phyloP scores from a whole-genome alignment of 2,797 vertebrate genomes.

The Columba guinea region DNA sequence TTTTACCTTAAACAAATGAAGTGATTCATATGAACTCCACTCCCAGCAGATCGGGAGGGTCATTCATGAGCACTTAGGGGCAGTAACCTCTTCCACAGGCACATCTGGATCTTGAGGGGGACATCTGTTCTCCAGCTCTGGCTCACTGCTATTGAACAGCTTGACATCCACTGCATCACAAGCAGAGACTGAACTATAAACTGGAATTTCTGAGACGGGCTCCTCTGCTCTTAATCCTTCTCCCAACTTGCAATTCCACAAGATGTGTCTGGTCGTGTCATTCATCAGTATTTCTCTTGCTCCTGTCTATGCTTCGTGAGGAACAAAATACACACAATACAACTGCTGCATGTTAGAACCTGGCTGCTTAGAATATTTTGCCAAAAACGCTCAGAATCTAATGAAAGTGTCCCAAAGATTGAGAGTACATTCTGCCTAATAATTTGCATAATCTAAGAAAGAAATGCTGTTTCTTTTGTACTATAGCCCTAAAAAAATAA shows the following conservation, averaged over 20 bases:
- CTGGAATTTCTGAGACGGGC: neutral
- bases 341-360: neutral
- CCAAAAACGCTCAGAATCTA: neutral
- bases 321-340: neutral
- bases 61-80: neutral
- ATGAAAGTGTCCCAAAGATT: slow-evolving; percentile 6
- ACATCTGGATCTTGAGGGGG: slow-evolving; percentile 8
- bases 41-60: neutral
- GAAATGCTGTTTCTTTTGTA: neutral
- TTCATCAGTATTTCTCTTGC: neutral
- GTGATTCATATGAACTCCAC: accelerated
- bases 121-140: neutral
- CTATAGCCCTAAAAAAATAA: neutral
- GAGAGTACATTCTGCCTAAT: neutral
- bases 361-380: neutral
- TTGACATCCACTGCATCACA: neutral
- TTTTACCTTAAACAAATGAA: neutral
- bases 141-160: neutral
- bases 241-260: neutral
- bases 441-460: neutral
- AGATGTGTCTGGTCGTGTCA: neutral
- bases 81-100: neutral
- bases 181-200: neutral
- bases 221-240: neutral
- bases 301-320: neutral